phyloP scores from a whole-genome alignment of 2,888 invertebrate species.

The Eremobia ochroleuca region DNA sequence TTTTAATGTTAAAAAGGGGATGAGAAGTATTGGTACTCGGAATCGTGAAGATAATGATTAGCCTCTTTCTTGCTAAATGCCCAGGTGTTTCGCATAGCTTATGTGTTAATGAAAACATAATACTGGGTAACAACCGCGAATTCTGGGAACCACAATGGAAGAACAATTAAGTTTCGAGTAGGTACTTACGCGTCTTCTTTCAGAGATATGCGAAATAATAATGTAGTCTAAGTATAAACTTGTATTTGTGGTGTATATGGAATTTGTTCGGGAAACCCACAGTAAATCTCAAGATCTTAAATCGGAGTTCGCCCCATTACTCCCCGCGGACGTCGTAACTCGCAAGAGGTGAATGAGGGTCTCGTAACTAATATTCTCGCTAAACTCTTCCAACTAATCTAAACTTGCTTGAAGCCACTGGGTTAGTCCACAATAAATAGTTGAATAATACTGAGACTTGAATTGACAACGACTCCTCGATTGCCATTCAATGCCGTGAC shows the following conservation, averaged over 20 bases:
- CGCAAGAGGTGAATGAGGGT: constrained; percentile 35
- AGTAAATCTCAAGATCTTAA: constrained; percentile 49
- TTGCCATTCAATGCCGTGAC: constrained; percentile 2
- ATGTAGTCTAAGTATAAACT: constrained; percentile 16
- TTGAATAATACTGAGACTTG: constrained; percentile 21
- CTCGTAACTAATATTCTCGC: constrained; percentile 43
- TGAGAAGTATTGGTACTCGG: constrained; percentile 40
- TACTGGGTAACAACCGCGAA: constrained; percentile 27
- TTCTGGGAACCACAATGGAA: constrained; percentile 22
- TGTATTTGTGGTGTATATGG: constrained; percentile 28
- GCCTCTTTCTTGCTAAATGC: constrained; percentile 21
- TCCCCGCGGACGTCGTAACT: constrained; percentile 37
- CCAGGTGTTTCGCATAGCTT: constrained; percentile 21
- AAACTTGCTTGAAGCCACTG: constrained; percentile 30
- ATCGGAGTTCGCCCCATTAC: constrained; percentile 46
- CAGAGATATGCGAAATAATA: constrained; percentile 3
- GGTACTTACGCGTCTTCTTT: not conserved
- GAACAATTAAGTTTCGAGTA: not conserved
- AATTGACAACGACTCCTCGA: constrained; percentile 24
- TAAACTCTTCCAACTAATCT: constrained; percentile 38
- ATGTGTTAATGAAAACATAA: constrained; percentile 51
- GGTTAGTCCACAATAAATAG: constrained; percentile 28
- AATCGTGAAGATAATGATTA: constrained; percentile 16
- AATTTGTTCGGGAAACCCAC: constrained; percentile 13
- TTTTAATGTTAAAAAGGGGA: constrained; percentile 41